Evolutionary conservation across 2,113 vertebrate genomes (phyloP).

Genomic region (Phocoena phocoena): DNA sequence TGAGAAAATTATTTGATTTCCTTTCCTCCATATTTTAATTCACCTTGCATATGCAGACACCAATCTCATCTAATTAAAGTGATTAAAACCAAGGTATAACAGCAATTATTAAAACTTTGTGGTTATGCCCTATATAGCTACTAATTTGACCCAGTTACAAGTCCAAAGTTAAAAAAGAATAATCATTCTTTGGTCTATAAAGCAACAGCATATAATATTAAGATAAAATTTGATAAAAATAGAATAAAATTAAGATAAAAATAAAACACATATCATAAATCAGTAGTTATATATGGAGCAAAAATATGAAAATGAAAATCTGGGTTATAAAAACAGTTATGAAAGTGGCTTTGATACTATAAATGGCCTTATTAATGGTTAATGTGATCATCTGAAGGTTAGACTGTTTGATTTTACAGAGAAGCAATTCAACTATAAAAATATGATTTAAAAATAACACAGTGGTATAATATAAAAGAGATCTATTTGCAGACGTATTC

Average conservation of each 20-base stretch:
- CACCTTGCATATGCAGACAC: not conserved
- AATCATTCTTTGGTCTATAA: constrained; percentile 64
- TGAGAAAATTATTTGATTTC: not conserved
- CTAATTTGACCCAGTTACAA: constrained; percentile 77
- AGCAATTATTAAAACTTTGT: constrained; percentile 3
- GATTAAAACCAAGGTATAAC: not conserved
- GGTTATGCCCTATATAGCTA: constrained; percentile 74
- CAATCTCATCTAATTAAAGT: not conserved
- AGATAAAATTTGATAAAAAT: constrained; percentile 13
- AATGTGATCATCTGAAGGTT: not conserved
- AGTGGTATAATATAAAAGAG: not conserved
- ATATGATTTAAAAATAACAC: constrained; percentile 2
- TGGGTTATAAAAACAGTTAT: not conserved
- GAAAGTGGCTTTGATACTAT: not conserved
- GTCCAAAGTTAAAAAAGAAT: constrained; percentile 69
- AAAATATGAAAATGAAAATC: not conserved
- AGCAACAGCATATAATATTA: constrained; percentile 11
- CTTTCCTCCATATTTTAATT: not conserved
- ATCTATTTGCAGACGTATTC: not conserved
- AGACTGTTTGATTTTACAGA: not conserved
- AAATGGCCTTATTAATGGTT: not conserved
- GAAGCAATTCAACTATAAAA: not conserved
- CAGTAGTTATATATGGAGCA: not conserved
- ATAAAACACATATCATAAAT: constrained; percentile 34
- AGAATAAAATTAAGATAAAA: constrained; percentile 48